Base-by-base conservation (phyloP, 2,113 vertebrate genomes). In the Vicugna pacos region DNA sequence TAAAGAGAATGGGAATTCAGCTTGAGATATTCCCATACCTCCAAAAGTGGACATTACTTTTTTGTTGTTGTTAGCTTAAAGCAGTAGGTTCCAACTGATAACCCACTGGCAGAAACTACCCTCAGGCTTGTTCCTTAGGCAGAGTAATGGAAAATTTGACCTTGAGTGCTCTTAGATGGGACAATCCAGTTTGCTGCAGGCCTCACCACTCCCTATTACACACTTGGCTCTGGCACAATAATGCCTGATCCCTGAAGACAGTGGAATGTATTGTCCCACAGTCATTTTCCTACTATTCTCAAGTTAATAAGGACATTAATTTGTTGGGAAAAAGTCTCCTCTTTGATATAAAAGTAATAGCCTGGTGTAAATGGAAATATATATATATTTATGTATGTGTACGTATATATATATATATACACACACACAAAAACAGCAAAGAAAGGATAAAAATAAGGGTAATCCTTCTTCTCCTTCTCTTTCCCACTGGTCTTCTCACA, bases 271-370 rank as follows among this genome's bases (percentile, higher is more conserved):
- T 58, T 3, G 15, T 19, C 30, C 17, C 46, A 82, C 10, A 26
- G n/a, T n/a, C 17, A 32, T 52, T 84, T 65, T 35, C n/a, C n/a
- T 67, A 12, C 42, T 79, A 30, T 35, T 60, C 35, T 91, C 56
- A 64, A 69, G 50, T 35, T 54, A 77, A 67, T 79, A 56, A 91
- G 13, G 28, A 67, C 81, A 58, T 30, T 77, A 52, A 38, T 22
- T 46, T 52, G 84, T 60, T 65, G 26, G 12, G 13, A 54, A 56
- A 88, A 90, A 82, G n/a, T 16, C 2, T 73, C 6, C 14, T 83
- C 28, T 75, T 38, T 92, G n/a, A 4, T 80, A 24, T 42, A 46
- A 92, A 94, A 73, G 22, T 50, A 70, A 26, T 65, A 87, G 20
- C 14, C 17, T 35, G 2, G 2, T 20, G 2, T n/a, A 77, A 58